Base-by-base conservation (phyloP, 2,888 invertebrate genomes). In the Tortrix viridana region DNA sequence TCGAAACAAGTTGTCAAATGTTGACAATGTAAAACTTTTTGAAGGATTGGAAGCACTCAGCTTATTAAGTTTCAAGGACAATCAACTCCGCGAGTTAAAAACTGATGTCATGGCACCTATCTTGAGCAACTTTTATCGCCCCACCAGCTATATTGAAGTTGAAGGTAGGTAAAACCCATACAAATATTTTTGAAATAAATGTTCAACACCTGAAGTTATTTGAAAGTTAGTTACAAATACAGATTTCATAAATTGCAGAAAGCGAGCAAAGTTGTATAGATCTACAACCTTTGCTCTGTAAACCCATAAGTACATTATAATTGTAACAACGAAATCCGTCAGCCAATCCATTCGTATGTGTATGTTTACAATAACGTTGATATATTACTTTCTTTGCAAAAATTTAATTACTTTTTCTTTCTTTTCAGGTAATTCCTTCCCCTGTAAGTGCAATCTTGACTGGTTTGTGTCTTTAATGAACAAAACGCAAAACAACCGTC, bases 341-440 rank as follows among this genome's bases (percentile, higher is more conserved):
- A n/a, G n/a, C n/a, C n/a, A n/a, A n/a, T n/a, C n/a, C n/a, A n/a
- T n/a, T n/a, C n/a, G n/a, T n/a, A n/a, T n/a, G n/a, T n/a, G n/a
- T n/a, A n/a, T n/a, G n/a, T n/a, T n/a, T n/a, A n/a, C n/a, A n/a
- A n/a, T n/a, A n/a, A n/a, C n/a, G n/a, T n/a, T n/a, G n/a, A n/a
- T n/a, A n/a, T n/a, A n/a, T n/a, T n/a, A n/a, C n/a, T n/a, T n/a
- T n/a, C n/a, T 0, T 26, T 32, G 32, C 3, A 12, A 16, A 41
- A 14, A 5, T 38, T 38, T 9, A 38, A n/a, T 38, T 1, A 49
- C 12, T 23, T 43, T 49, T 43, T 26, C 46, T 16, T 48, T 20
- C 23, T 18, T 88, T 86, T 54, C 89, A 92, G 91, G 88, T 64
- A 92, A 90, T 73, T 77, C 78, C 64, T 86, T 91, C 67, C 79